These are phyloP conservation scores for Mesocentrotus franciscanus DNA, from an alignment of 53 echinoderm and acorn worm genomes.

Conservation along the genomic window DNA sequence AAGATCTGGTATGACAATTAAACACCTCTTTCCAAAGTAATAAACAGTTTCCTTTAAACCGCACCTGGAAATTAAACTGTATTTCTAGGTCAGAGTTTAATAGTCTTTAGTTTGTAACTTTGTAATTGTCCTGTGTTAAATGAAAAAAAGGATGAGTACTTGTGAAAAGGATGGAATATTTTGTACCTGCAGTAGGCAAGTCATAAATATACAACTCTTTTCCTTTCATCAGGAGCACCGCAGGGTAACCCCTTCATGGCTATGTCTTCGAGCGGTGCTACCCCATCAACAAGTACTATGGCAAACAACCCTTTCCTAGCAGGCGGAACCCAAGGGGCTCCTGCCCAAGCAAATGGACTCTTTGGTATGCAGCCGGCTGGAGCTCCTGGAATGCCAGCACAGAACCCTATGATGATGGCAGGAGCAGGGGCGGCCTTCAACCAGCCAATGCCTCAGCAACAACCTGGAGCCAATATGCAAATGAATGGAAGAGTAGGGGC, in stretches of 20 bases:
- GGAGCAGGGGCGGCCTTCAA: conserved; percentile 36
- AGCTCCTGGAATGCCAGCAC: conserved; percentile 46
- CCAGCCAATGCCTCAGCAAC: conserved; percentile 52
- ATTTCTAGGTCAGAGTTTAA: too few relatives aligned
- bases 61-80: too few relatives aligned
- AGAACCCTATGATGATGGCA: conserved; percentile 34
- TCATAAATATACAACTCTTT: not conserved
- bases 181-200: too few relatives aligned
- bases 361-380: conserved; percentile 54
- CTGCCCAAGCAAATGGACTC: conserved; percentile 57
- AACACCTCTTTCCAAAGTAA: too few relatives aligned
- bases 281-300: conserved; percentile 69
- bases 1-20: too few relatives aligned
- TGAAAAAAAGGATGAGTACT: too few relatives aligned
- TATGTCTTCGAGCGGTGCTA: conserved; percentile 58
- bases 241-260: conserved; percentile 65
- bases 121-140: too few relatives aligned
- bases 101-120: too few relatives aligned
- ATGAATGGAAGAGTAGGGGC: conserved; percentile 60
- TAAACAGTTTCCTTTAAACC: too few relatives aligned
- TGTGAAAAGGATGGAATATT: too few relatives aligned
- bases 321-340: conserved; percentile 43
- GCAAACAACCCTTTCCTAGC: conserved; percentile 62
- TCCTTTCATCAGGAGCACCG: not conserved
- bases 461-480: conserved; percentile 62